Base-by-base conservation (phyloP, 2,113 vertebrate genomes). In the Pygoscelis adeliae region DNA sequence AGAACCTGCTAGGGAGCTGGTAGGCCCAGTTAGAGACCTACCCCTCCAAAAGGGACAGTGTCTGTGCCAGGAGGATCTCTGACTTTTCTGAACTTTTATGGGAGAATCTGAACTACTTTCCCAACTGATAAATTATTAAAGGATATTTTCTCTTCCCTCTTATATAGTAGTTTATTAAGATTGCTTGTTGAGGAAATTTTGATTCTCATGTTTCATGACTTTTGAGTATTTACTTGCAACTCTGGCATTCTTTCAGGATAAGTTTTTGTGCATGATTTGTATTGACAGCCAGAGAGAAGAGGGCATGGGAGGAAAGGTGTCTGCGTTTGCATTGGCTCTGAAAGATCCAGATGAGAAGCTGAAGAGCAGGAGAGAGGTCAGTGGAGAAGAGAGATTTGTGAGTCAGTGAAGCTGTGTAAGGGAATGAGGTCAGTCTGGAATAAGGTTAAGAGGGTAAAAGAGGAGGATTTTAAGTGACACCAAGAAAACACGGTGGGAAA, bases 381-480 rank as follows among this genome's bases (percentile, higher is more conserved):
- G 69, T 80, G 65, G 87, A 96, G 87, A 91, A 94, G 53, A 89
- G 90, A 90, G 66, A 80, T 97, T 90, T 96, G 77, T 93, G 73
- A 89, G 91, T 96, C 93, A 93, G 66, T 85, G 84, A 94, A 93
- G 71, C 91, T 88, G 74, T 71, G 88, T 92, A 91, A 90, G 59
- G 58, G 85, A 87, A 94, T 81, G 87, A 94, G 89, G 89, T 96
- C 19, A 71, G 77, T 91, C 79, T 92, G 93, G 87, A 96, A 91
- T 96, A 93, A 91, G 96, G 93, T 96, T 95, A 96, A 95, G 90
- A 96, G 95, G 66, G 91, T 95, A 62, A 76, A 91, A 94, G 77
- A 83, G 70, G 53, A 94, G 74, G 84, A 76, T 87, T 94, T 91
- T 66, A 89, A 90, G 58, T 66, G 42, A 25, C 42, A 40, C 13